Conservation (phyloP, 35 echinoderm and acorn worm genomes). For the Acanthaster planci region DNA sequence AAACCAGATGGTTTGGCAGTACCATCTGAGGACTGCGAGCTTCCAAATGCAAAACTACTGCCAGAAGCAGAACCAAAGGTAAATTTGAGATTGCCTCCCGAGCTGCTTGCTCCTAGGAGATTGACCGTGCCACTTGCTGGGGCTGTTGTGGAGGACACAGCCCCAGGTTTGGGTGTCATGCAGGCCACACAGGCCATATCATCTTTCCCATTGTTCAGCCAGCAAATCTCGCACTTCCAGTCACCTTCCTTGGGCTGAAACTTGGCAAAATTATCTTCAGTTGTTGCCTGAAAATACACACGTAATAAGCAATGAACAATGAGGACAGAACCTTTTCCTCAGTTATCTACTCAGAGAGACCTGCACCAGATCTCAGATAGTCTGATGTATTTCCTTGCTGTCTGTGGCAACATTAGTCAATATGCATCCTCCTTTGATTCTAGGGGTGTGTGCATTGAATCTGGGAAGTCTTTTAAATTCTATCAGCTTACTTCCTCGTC, state of each 20-base stretch:
- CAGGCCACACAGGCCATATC: not conserved
- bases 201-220: not conserved
- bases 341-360: too few species aligned
- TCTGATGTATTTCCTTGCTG: too few species aligned
- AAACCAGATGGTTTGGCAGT: not conserved
- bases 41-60: not conserved
- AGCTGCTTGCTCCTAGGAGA: too few species aligned
- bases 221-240: not conserved
- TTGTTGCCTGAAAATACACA: not conserved
- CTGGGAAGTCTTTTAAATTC: too few species aligned
- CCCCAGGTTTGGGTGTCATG: conserved; percentile 2
- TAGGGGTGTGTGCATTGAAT: too few species aligned
- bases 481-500: not conserved
- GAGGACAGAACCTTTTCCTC: too few species aligned
- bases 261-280: not conserved
- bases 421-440: too few species aligned
- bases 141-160: not conserved
- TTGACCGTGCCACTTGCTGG: too few species aligned
- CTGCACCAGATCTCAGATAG: too few species aligned
- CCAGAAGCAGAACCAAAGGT: not conserved
- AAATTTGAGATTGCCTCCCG: not conserved
- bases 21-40: not conserved
- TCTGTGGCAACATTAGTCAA: too few species aligned
- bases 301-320: not conserved
- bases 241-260: not conserved